Base-by-base conservation (phyloP, 92 coral and sea anemone species). In the Porites evermanni region DNA sequence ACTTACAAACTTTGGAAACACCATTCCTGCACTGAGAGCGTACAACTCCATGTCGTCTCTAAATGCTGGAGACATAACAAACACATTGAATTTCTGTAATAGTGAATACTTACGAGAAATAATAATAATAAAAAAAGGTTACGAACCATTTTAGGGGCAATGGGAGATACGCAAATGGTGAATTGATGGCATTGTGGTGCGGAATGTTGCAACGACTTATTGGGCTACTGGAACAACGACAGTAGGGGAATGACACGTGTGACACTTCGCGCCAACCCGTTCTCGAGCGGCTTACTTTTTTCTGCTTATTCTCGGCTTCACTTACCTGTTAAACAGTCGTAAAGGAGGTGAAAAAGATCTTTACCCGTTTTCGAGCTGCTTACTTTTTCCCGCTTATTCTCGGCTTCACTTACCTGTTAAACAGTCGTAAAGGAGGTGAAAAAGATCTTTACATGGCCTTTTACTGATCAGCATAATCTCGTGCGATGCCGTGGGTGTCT, bases 21-120 rank as follows among this genome's bases (percentile, higher is more conserved):
- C 98, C 95, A 96, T 96, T 7, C 96, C 99, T 38, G 94, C 91
- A 88, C 96, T 97, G n/a, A 91, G 52, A 4, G 99, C 98, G 65
- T 89, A 97, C 79, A 97, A 64, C 50, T 90, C 93, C 99, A 97
- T 83, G 86, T 95, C 95, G 66, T 94, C 96, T 59, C 96, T 91
- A 26, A 95, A 92, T 0, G 94, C 98, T 96, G 91, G 26, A 75
- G 70, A 77, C 13, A 23, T 7, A 47, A 69, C 4, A 10, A 38
- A 38, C 47, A 0, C 47, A 38, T 38, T 38, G 47, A 38, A 38
- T 24, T 24, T 24, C 26, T 24, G 26, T 24, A 24, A 24, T 24
- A 24, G 26, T 24, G 1, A 24, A 24, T 24, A 24, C 26, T 24
- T 24, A 24, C 26, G 26, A 24, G 26, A 24, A 24, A 24, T 24